Base-by-base conservation (phyloP, 1,140 invertebrate species). In the Dendroctonus valens region DNA sequence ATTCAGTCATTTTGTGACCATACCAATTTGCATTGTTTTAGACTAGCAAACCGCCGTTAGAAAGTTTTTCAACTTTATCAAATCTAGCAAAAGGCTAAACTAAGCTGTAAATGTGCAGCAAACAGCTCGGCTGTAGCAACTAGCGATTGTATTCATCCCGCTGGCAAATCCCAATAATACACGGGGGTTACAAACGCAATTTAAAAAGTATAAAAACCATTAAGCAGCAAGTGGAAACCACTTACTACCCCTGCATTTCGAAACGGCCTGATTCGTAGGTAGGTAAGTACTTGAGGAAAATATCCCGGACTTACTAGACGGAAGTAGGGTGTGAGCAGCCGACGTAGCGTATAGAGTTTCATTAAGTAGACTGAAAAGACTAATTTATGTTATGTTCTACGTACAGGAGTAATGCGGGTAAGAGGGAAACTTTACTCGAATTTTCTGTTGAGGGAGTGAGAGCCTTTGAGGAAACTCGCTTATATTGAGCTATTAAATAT, bases 321-420 rank as follows among this genome's bases (percentile, higher is more conserved):
- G 61, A 64, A 64, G 41, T 37, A 26, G 58, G 58, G 40, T 52
- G 50, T 41, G 49, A 53, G 59, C 44, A 41, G 39, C 44, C 39
- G 48, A 38, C 52, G 59, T 62, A 53, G 49, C 51, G 52, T 64
- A 55, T 55, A 54, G 61, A 64, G 61, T 64, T 64, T 64, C 61
- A 64, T 64, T 64, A 64, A 52, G 51, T 64, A 64, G 52, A 64
- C 61, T 64, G 61, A 64, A 64, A 54, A 64, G 61, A 64, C 52
- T 64, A 55, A 55, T 64, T 64, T 64, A 64, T 48, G 50, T 64
- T 64, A 37, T 37, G 51, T 15, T 52, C 50, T 64, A 64, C 49
- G 51, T 64, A 64, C 51, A 46, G 14, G 52, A 15, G 39, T 38
- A 37, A 64, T 52, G 41, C 59, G 49, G 26, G 49, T 60, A 51